These are phyloP conservation scores for Rhamphomyia laevipes DNA, from an alignment of 2,888 invertebrate genomes.

Conservation along the genomic window DNA sequence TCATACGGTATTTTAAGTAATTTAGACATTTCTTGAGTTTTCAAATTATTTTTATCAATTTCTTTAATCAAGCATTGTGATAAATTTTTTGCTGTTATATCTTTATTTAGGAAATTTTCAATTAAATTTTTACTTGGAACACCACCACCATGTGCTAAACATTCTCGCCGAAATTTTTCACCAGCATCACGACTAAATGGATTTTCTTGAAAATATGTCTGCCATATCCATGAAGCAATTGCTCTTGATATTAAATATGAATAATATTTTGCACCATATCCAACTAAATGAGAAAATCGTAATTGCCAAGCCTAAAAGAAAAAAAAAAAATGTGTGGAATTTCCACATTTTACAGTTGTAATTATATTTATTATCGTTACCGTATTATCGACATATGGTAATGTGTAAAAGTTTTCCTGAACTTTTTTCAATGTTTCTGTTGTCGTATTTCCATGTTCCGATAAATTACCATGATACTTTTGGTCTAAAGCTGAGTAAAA, in stretches of 20 bases:
- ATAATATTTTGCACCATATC: conserved; percentile 98
- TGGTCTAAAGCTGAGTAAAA: conserved; percentile 91
- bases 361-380: conserved; percentile 36
- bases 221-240: conserved; percentile 89
- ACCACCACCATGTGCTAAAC: conserved; percentile 80
- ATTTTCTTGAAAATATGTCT: conserved; percentile 64
- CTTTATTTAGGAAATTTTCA: conserved; percentile 62
- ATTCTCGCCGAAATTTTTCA: conserved; percentile 60
- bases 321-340: not conserved
- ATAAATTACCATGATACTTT: conserved; percentile 55
- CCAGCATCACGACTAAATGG: conserved; percentile 71
- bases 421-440: conserved; percentile 63
- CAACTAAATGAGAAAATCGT: conserved; percentile 90
- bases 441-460: conserved; percentile 38
- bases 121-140: conserved; percentile 68
- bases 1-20: not conserved
- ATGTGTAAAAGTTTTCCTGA: conserved; percentile 71
- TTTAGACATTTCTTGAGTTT: conserved; percentile 29
- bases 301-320: conserved; percentile 76
- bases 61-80: conserved; percentile 69
- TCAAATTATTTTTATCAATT: conserved; percentile 50
- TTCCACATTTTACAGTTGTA: not conserved
- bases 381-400: conserved; percentile 80
- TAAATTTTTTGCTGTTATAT: conserved; percentile 64
- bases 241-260: conserved; percentile 92